These are phyloP conservation scores for Montipora sp. DNA, from an alignment of 64 coral and sea anemone species.

Conservation along the genomic window DNA sequence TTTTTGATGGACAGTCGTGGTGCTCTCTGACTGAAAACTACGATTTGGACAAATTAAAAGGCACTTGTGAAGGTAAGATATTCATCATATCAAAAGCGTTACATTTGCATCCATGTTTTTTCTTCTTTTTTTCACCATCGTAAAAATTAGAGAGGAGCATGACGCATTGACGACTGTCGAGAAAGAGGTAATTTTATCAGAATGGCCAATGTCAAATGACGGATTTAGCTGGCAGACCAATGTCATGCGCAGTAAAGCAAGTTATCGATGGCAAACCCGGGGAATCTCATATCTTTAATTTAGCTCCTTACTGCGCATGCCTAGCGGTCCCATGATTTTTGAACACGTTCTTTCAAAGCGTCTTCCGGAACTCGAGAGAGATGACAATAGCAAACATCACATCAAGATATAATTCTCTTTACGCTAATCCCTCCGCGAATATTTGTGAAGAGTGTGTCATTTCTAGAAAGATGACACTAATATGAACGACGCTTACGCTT, in stretches of 20 bases:
- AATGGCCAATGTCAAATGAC: too few species aligned
- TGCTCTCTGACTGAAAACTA: constrained; percentile 30
- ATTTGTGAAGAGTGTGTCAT: too few species aligned
- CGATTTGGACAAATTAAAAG: neutral
- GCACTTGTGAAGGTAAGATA: constrained; percentile 19
- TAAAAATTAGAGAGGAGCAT: neutral
- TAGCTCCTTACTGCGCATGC: neutral
- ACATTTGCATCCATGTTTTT: too few species aligned
- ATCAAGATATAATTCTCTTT: too few species aligned
- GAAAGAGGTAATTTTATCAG: too few species aligned
- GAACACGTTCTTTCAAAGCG: too few species aligned
- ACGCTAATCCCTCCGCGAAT: too few species aligned
- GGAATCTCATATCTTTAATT: neutral
- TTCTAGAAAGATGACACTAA: too few species aligned
- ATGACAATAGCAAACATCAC: too few species aligned
- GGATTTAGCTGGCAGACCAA: neutral
- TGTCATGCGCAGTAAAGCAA: neutral
- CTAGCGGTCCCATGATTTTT: neutral
- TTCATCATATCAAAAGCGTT: neutral
- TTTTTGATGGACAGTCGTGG: neutral
- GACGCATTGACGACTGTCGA: too few species aligned
- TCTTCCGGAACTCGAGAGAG: too few species aligned
- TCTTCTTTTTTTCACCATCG: neutral
- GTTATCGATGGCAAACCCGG: neutral
- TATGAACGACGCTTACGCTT: too few species aligned